Conservation (phyloP, 2,888 invertebrate genomes). For the Dryocosmus kuriphilus region DNA sequence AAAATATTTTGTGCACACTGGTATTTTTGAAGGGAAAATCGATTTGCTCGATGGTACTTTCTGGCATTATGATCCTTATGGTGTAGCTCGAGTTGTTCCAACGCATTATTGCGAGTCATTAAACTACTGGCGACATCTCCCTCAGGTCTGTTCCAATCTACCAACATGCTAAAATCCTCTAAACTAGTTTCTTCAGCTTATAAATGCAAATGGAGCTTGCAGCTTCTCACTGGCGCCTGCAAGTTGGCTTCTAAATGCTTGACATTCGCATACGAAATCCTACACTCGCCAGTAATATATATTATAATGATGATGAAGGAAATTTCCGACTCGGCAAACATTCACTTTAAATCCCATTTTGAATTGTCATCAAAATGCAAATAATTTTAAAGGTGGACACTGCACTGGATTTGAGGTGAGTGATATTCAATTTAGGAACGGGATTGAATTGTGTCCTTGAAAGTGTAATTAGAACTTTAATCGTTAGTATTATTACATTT, state of each 20-base stretch:
- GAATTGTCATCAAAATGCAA: background rate
- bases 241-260: background rate
- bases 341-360: background rate
- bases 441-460: too few relatives aligned
- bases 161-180: constrained; percentile 22
- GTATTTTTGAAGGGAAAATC: constrained; percentile 31
- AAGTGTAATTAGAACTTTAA: background rate
- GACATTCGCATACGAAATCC: background rate
- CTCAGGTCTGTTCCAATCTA: constrained; percentile 10
- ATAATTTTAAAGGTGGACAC: too few relatives aligned
- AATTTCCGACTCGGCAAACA: background rate
- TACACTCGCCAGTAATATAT: background rate
- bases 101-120: constrained; percentile 46
- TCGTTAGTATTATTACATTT: background rate
- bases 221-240: background rate
- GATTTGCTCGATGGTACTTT: constrained; percentile 45
- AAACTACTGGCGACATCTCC: constrained; percentile 43
- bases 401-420: too few relatives aligned
- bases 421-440: too few relatives aligned
- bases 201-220: constrained; percentile 33
- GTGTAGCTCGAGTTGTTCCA: constrained; percentile 37
- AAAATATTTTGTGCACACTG: background rate
- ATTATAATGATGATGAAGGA: constrained; percentile 4
- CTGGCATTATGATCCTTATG: constrained; percentile 6
- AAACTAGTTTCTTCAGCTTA: constrained; percentile 35